Conservation (phyloP, 2,888 invertebrate genomes). For the Rhagonycha lutea region DNA sequence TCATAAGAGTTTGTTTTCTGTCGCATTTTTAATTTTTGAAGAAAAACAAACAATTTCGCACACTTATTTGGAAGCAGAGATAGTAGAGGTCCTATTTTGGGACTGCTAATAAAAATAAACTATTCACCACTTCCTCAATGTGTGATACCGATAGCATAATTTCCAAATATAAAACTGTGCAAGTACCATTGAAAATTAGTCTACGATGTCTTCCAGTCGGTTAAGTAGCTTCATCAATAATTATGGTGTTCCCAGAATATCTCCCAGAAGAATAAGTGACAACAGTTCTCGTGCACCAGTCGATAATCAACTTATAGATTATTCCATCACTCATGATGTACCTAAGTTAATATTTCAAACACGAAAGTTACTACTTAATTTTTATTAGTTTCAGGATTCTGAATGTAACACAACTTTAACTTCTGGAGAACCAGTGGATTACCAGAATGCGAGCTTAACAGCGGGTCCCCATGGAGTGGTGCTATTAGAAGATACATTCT, state of each 20-base stretch:
- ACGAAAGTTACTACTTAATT: not conserved
- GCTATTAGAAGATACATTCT: conserved; percentile 81
- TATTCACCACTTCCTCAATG: not conserved
- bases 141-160: not conserved
- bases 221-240: no score
- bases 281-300: not conserved
- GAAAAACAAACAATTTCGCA: no score
- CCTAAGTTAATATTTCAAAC: not conserved
- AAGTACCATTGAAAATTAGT: no score
- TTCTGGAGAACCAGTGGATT: conserved; percentile 80
- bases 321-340: not conserved
- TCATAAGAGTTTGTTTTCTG: no score
- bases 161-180: not conserved
- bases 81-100: no score
- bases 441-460: conserved; percentile 78
- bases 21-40: no score
- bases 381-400: not conserved
- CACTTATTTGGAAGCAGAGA: no score
- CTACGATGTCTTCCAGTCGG: no score
- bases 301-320: not conserved
- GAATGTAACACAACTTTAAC: conserved; percentile 69
- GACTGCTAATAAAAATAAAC: not conserved
- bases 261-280: not conserved
- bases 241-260: not conserved
- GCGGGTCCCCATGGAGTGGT: conserved; percentile 88